Conservation (phyloP, 2,797 vertebrate species). For the Arctocebus calabarensis region DNA sequence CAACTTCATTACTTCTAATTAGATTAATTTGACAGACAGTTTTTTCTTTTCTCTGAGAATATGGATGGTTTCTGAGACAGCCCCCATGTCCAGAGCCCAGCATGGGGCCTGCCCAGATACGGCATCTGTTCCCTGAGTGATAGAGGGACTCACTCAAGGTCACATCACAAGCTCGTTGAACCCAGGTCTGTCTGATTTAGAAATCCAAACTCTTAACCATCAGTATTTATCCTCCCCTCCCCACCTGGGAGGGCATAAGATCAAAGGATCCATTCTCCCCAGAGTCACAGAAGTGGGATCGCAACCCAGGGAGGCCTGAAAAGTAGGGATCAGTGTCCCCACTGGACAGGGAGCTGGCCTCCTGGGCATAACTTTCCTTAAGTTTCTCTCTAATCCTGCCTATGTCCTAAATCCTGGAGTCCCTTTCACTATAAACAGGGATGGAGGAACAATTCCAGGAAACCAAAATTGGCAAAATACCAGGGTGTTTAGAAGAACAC, state of each 20-base stretch:
- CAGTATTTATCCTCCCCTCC: fast-evolving
- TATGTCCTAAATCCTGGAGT: neutral
- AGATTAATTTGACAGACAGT: slow-evolving; percentile 86
- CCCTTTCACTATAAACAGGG: neutral
- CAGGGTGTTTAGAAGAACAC: neutral
- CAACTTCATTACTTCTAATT: slow-evolving; percentile 86
- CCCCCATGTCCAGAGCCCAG: neutral
- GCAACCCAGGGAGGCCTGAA: neutral
- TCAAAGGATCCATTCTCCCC: neutral
- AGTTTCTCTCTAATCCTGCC: neutral
- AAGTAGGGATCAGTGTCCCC: neutral
- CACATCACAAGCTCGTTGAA: neutral
- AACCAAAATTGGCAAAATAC: slow-evolving; percentile 32
- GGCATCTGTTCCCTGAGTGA: neutral
- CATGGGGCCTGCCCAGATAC: neutral
- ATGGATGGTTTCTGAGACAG: neutral
- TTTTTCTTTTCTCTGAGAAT: slow-evolving; percentile 83
- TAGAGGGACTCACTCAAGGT: slow-evolving; percentile 48
- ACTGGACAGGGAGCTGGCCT: neutral
- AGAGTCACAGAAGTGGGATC: fast-evolving
- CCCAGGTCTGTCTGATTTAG: neutral
- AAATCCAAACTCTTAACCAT: neutral
- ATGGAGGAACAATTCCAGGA: slow-evolving; percentile 39
- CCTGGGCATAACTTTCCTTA: neutral
- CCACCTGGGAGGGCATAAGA: neutral